Conservation (phyloP, 2,113 vertebrate genomes). For the Xenopus tropicalis region UCB_Xtro_10.0 CM004450.2:88278001-88278500, state of each 20-base stretch:
- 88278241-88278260: background rate
- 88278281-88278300: conserved; percentile 69
- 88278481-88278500: conserved; percentile 54
- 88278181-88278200: too few relatives aligned
- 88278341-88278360: conserved; percentile 64
- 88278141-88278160: too few relatives aligned
- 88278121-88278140: too few relatives aligned
- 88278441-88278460: conserved; percentile 57
- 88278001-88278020: too few relatives aligned
- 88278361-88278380: conserved; percentile 63
- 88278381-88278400: conserved; percentile 55
- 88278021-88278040: too few relatives aligned
- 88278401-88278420: conserved; percentile 65
- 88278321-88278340: conserved; percentile 63
- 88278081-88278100: too few relatives aligned
- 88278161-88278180: too few relatives aligned
- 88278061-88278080: too few relatives aligned
- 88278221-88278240: too few relatives aligned
- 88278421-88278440: conserved; percentile 52
- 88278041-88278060: too few relatives aligned
- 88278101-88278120: too few relatives aligned
- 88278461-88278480: conserved; percentile 44
- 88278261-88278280: conserved; percentile 62
- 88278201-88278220: too few relatives aligned
- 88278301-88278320: conserved; percentile 60